These are phyloP conservation scores for Scaptomyza hsui DNA, from an alignment of 1,140 invertebrate genomes.

Conservation along the genomic window DNA sequence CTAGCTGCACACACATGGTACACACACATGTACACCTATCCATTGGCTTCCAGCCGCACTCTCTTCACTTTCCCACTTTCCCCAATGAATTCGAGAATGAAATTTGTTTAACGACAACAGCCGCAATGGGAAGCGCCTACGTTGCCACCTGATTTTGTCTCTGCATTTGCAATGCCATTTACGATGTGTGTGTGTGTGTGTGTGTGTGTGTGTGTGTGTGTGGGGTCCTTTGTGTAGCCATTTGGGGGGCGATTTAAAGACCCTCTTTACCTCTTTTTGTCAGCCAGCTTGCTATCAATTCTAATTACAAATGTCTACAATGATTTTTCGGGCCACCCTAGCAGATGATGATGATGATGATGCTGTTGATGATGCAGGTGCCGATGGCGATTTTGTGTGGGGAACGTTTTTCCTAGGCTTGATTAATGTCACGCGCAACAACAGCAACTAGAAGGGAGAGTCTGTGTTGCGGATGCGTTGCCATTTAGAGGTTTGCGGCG, in stretches of 20 bases:
- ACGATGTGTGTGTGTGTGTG: neutral
- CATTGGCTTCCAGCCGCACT: neutral
- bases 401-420: conserved; percentile 50
- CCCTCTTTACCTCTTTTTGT: conserved; percentile 1
- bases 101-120: conserved; percentile 75
- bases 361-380: conserved; percentile 41
- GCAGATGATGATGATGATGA: conserved; percentile 15
- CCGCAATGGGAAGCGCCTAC: conserved; percentile 30
- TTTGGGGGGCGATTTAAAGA: neutral
- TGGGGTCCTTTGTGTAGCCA: neutral
- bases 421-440: conserved; percentile 70
- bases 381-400: conserved; percentile 28
- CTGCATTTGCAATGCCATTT: conserved; percentile 24
- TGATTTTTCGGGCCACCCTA: conserved; percentile 74
- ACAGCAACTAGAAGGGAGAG: conserved; percentile 28
- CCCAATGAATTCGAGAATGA: conserved; percentile 45
- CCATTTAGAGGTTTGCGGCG: conserved; percentile 70
- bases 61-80: neutral
- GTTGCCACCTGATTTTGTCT: conserved; percentile 2
- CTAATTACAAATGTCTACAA: conserved; percentile 82
- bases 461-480: conserved; percentile 49
- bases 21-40: conserved; percentile 21
- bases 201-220: conserved; percentile 4
- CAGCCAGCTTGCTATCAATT: conserved; percentile 71
- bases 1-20: conserved; percentile 39